These are phyloP conservation scores for Lonchura striata DNA, from an alignment of 2,113 vertebrate species.

Conservation along the genomic window DNA sequence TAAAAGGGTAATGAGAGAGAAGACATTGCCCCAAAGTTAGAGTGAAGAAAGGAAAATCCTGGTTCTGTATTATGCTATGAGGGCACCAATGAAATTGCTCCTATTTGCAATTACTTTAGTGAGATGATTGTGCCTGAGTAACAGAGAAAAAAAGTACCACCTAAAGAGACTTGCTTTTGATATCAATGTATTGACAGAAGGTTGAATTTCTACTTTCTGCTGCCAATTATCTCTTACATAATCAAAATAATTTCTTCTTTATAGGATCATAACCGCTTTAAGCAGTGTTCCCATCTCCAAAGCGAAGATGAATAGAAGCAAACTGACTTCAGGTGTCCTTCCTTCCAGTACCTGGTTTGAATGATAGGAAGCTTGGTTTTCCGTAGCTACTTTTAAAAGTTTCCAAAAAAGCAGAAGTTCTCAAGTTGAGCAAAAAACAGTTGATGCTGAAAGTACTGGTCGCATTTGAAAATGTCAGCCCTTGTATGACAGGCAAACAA, in stretches of 20 bases:
- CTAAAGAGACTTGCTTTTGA: background rate
- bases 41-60: background rate
- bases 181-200: background rate
- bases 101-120: background rate
- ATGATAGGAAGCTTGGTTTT: background rate
- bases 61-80: background rate
- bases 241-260: background rate
- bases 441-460: background rate
- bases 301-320: background rate
- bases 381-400: background rate
- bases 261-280: background rate
- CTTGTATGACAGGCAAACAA: background rate
- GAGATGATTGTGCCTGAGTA: background rate
- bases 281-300: background rate
- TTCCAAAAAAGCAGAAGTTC: background rate
- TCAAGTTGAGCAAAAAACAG: background rate
- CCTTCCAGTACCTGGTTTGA: background rate
- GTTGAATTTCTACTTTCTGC: background rate
- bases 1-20: background rate
- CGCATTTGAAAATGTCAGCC: background rate
- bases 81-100: background rate
- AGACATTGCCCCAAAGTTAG: background rate
- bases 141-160: background rate
- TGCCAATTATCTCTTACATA: background rate
- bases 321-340: background rate